phyloP scores from a whole-genome alignment of 2,113 vertebrate genomes.

The Circaetus gallicus region DNA sequence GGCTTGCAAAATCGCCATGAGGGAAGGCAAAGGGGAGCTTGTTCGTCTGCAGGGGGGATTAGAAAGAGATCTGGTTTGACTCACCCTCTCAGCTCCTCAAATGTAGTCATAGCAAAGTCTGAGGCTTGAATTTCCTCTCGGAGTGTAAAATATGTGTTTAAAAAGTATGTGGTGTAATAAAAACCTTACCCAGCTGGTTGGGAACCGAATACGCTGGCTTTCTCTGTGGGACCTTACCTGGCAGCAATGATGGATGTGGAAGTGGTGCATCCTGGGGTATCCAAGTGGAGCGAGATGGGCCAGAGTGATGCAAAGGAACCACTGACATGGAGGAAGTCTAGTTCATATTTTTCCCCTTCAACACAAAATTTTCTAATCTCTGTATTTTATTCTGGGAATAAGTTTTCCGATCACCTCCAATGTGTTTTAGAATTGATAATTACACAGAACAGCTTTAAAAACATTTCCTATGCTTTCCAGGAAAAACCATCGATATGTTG shows the following conservation, averaged over 20 bases:
- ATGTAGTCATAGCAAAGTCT: not conserved
- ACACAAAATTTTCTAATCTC: not conserved
- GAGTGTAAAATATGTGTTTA: not conserved
- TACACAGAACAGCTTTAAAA: not conserved
- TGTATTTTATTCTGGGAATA: not conserved
- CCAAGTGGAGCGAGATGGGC: fast-evolving
- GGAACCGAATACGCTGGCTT: not conserved
- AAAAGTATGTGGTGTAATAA: not conserved
- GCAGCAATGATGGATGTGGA: not conserved
- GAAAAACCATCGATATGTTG: not conserved
- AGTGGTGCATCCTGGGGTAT: fast-evolving
- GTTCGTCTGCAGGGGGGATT: not conserved
- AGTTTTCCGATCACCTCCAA: not conserved
- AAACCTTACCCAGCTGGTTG: not conserved
- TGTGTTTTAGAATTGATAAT: not conserved
- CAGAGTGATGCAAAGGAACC: not conserved
- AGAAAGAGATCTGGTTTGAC: not conserved
- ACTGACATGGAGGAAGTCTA: not conserved
- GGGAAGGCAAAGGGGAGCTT: not conserved
- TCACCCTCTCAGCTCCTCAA: not conserved
- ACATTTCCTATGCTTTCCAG: not conserved
- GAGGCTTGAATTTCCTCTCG: not conserved
- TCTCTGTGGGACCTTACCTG: not conserved
- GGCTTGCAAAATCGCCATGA: not conserved
- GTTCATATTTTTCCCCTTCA: not conserved